Evolutionary conservation across 92 coral and sea anemone species (phyloP), one percentile per base, ranked within the genome.

Genomic region (Umimayanthus kanabou): DNA sequence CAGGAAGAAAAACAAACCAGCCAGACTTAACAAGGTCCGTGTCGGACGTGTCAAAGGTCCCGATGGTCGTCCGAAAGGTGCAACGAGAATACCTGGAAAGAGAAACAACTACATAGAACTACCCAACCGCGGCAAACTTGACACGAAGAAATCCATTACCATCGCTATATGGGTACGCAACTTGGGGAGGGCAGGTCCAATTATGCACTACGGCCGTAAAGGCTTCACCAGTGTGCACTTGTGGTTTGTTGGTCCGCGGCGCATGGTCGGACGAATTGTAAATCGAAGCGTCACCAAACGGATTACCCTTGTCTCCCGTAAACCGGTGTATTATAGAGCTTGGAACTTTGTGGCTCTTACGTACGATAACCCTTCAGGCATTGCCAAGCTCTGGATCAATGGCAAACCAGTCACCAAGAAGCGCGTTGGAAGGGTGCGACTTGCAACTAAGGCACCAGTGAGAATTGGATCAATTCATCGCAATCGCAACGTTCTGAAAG

Each of bases 311-410:
- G 80, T 88, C 73, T 80, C 90, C 20, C 74, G 88, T 39, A 82
- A 39, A 9, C 83, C 88, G 18, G 83, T 91, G 33, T 88, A 85
- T 8, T 88, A 76, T 74, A 86, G 85, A 23, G 93, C 88, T 18
- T 95, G 98, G 98, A 91, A 87, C 40, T 95, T 95, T 47, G 90
- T 93, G 10, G 95, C 94, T 45, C 76, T 94, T 9, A 89, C 90
- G 9, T 95, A 95, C 85, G 96, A 95, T 67, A 92, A 86, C 42
- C 87, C 73, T 2, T 80, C 92, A 30, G 92, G 94, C 65, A 65
- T 75, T 8, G 96, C 92, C 14, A 95, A 85, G 81, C 94, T 95
- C 11, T 95, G 92, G 92, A 84, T 95, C 39, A 95, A 95, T 70
- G 95, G 91, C 28, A 81, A 75, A 49, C 85, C 77, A 23, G 93